Base-by-base conservation (phyloP, 2,888 invertebrate genomes). In the Noctua fimbriata region DNA sequence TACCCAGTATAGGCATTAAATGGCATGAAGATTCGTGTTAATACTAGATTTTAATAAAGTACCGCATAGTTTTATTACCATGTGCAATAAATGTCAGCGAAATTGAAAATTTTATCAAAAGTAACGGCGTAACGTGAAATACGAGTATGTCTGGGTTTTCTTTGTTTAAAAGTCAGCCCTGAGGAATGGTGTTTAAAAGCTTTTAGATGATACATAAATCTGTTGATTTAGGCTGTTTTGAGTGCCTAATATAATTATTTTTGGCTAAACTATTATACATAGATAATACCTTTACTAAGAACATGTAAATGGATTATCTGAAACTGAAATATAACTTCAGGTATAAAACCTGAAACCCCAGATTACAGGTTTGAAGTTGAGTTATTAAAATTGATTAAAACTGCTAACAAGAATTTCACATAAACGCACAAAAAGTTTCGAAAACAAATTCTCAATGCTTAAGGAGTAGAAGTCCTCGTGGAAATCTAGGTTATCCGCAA, bases 101-200 rank as follows among this genome's bases (percentile, higher is more conserved):
- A 73, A 86, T 85, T 85, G 85, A 81, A 85, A 83, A 86, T 85
- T 74, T 85, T 85, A 84, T 84, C 69, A 83, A 80, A 85, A 86
- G 66, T 86, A 76, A 86, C 83, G 80, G 82, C 41, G 60, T 32
- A 2, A 36, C 12, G 41, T 84, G 24, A 75, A 67, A 78, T 72
- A 81, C 55, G 76, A 41, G 44, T 82, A 65, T 71, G 66, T 63
- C 77, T 69, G 65, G 65, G 52, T 73, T 44, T 65, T 55, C 67
- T 71, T 67, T 71, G 73, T 85, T 85, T 73, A 71, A 74, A 55
- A 63, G 24, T 24, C 2, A 55, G 44, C 41, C 9, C 32, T 76
- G 60, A 71, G 71, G 66, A 49, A 84, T 65, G 41, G 67, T 41
- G 55, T 71, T 49, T 24, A 21, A 66, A 79, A 63, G 73, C 73